Conservation (phyloP, 2,888 invertebrate genomes). For the Nomada flava region DNA sequence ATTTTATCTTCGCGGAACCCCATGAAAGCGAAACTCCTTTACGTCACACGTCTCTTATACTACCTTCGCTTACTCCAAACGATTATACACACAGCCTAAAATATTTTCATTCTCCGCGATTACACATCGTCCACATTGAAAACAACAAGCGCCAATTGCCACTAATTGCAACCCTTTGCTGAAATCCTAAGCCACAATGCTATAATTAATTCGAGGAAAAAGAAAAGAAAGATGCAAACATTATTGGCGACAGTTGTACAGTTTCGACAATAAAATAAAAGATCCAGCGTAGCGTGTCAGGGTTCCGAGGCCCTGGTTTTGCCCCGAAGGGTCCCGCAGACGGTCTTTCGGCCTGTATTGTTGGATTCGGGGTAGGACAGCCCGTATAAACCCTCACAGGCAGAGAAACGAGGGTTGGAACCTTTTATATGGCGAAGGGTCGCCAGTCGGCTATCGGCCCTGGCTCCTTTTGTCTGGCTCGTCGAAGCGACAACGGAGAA, state of each 20-base stretch:
- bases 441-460: slow-evolving; percentile 76
- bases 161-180: neutral
- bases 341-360: slow-evolving; percentile 64
- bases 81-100: too few species aligned
- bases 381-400: slow-evolving; percentile 61
- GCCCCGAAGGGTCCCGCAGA: slow-evolving; percentile 17
- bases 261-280: neutral
- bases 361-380: slow-evolving; percentile 66
- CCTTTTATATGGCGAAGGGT: slow-evolving; percentile 77
- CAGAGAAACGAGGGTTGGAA: slow-evolving; percentile 73
- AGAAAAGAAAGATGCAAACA: neutral
- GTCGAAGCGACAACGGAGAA: slow-evolving; percentile 70
- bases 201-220: neutral
- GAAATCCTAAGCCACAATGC: neutral
- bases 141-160: neutral
- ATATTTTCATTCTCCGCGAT: neutral
- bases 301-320: slow-evolving; percentile 32
- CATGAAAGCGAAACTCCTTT: slow-evolving; percentile 8
- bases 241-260: neutral
- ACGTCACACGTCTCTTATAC: too few species aligned
- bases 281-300: slow-evolving; percentile 2
- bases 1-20: slow-evolving; percentile 27
- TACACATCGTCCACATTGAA: neutral
- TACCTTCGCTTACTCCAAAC: too few species aligned
- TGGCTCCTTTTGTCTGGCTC: slow-evolving; percentile 77